A percentile compares a stretch with the other conserved stretches of the same genome.
Conservation (phyloP, 1,140 invertebrate genomes). For the Batillaria attramentaria region DNA sequence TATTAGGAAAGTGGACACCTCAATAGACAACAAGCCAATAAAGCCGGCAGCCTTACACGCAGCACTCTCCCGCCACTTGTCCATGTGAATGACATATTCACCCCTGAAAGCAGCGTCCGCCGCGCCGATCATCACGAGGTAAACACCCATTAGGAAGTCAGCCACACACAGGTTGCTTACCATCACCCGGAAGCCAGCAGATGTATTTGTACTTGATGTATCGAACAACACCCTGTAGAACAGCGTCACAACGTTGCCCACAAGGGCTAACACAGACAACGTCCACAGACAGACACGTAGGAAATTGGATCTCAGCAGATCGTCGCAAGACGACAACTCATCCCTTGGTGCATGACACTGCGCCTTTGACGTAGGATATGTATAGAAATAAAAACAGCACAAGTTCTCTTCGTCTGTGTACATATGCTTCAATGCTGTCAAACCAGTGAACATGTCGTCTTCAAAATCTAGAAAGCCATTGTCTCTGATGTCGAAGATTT, state of each 20-base stretch:
- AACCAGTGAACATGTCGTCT: no score
- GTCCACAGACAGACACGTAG: conserved; percentile 27
- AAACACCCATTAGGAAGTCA: conserved; percentile 63
- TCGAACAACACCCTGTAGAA: conserved; percentile 37
- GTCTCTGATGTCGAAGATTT: no score
- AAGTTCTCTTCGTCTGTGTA: no score
- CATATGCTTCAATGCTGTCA: no score
- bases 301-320: conserved; percentile 3
- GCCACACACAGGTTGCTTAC: conserved; percentile 55
- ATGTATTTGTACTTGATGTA: conserved; percentile 20
- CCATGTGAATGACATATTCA: conserved; percentile 47
- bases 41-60: conserved; percentile 46
- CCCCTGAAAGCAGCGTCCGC: conserved; percentile 53
- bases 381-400: no score
- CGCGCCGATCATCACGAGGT: conserved; percentile 56
- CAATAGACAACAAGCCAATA: conserved; percentile 51
- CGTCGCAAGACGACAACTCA: conserved; percentile 19
- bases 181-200: conserved; percentile 45
- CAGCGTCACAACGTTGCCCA: conserved; percentile 49
- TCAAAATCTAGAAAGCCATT: no score
- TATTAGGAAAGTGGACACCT: conserved; percentile 54
- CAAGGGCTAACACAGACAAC: conserved; percentile 37
- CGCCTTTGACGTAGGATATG: no score
- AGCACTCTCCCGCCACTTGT: conserved; percentile 45
- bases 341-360: no score